A percentile compares a stretch with the other conserved stretches of the same genome.
Conservation (phyloP, 2,113 vertebrate species). For the pig (Sus scrofa) region T2T-Sscrofa CM000827.6:71253001-71253500, state of each 20-base stretch:
- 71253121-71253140: background rate
- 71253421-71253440: background rate
- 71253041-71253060: background rate
- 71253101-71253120: background rate
- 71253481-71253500: too few relatives aligned
- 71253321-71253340: background rate
- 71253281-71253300: background rate
- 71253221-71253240: background rate
- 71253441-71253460: conserved; percentile 14
- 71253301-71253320: background rate
- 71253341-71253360: background rate
- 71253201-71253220: background rate
- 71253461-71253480: background rate
- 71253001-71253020: conserved; percentile 99
- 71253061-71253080: background rate
- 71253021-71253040: conserved; percentile 68
- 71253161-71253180: background rate
- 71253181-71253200: background rate
- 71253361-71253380: background rate
- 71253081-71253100: background rate
- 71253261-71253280: background rate
- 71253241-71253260: background rate
- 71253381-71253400: background rate
- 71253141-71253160: background rate
- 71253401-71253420: background rate